These are phyloP conservation scores for Iguana delicatissima DNA, from an alignment of 2,797 vertebrate genomes.

Conservation along the genomic window DNA sequence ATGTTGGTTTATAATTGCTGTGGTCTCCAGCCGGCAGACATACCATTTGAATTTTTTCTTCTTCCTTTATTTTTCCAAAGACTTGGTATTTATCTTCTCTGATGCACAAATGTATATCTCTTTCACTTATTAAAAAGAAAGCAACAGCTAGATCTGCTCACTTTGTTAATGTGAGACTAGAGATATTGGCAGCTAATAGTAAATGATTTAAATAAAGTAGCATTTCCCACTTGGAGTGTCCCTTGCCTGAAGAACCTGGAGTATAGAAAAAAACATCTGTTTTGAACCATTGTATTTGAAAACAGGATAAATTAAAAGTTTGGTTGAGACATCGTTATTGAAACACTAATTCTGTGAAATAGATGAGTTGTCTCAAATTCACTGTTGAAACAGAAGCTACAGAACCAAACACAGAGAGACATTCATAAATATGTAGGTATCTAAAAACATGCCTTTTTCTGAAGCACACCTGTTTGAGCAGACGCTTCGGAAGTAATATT, in stretches of 20 bases:
- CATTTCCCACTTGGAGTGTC: background rate
- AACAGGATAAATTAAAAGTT: background rate
- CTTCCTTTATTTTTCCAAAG: background rate
- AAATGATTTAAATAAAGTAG: background rate
- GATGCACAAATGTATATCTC: background rate
- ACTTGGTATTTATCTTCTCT: background rate
- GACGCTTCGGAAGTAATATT: background rate
- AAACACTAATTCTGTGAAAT: background rate
- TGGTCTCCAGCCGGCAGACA: background rate
- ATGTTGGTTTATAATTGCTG: background rate
- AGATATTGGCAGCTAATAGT: background rate
- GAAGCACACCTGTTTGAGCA: background rate
- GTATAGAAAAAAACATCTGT: background rate
- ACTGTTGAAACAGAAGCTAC: background rate
- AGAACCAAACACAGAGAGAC: background rate
- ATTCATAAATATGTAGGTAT: background rate
- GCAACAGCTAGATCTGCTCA: background rate
- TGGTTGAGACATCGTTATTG: background rate
- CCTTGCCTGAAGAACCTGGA: background rate
- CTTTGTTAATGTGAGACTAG: background rate
- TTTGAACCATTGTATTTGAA: slow-evolving; percentile 1
- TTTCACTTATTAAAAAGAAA: background rate
- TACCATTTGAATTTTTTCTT: background rate
- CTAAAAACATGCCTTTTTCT: background rate
- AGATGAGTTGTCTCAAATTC: background rate